A percentile compares a stretch with the other conserved stretches of the same genome.
phyloP scores from a whole-genome alignment of 2,113 vertebrate genomes.

The Probosciger aterrimus region DNA sequence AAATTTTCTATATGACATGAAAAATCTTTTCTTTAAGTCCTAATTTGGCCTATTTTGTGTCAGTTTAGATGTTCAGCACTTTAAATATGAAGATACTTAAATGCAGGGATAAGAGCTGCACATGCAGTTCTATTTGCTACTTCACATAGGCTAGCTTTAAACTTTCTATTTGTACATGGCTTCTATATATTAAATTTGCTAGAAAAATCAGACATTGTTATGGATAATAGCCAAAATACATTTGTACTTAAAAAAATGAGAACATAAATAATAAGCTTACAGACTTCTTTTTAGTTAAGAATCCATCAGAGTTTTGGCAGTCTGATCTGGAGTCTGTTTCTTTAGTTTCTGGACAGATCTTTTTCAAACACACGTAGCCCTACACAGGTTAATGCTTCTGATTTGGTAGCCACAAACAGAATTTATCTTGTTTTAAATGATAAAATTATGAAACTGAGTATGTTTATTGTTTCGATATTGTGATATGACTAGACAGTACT shows the following conservation, averaged over 20 bases:
- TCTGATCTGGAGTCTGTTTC: neutral
- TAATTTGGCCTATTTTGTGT: neutral
- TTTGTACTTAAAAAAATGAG: neutral
- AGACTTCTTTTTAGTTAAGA: neutral
- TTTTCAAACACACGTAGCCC: neutral
- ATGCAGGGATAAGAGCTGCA: neutral
- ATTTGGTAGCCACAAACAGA: neutral
- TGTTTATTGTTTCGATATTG: neutral
- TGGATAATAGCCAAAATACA: neutral
- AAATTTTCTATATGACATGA: neutral
- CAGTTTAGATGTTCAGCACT: neutral
- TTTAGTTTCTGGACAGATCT: neutral
- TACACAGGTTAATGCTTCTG: neutral
- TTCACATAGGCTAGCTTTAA: neutral
- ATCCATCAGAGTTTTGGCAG: neutral
- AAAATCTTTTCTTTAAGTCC: neutral
- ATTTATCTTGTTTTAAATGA: neutral
- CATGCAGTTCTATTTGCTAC: rapidly evolving
- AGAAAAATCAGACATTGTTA: neutral
- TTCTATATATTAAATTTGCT: neutral
- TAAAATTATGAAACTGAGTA: neutral
- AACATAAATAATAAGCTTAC: neutral
- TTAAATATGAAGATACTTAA: neutral
- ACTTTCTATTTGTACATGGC: neutral
- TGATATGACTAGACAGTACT: neutral